phyloP scores from a whole-genome alignment of 2,888 invertebrate species.

The Drosophila mulleri region DNA sequence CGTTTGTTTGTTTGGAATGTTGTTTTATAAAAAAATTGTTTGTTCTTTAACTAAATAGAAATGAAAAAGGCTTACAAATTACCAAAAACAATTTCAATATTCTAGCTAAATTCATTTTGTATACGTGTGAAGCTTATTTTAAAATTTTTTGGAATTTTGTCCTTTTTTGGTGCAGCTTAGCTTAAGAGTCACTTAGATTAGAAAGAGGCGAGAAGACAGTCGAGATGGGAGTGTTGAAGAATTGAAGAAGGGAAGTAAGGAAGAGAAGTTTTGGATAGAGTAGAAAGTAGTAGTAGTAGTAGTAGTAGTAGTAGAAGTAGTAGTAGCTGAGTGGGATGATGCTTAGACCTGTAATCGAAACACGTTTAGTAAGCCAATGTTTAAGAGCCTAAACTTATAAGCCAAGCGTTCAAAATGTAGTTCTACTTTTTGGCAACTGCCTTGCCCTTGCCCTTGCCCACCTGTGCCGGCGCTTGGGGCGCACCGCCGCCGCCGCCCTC shows the following conservation, averaged over 20 bases:
- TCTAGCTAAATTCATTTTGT: conserved; percentile 72
- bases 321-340: conserved; percentile 50
- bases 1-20: conserved; percentile 33
- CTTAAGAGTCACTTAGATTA: conserved; percentile 46
- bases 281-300: conserved; percentile 30
- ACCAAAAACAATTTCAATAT: conserved; percentile 76
- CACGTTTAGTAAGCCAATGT: conserved; percentile 58
- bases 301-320: conserved; percentile 41
- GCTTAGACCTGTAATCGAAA: conserved; percentile 79
- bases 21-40: conserved; percentile 47
- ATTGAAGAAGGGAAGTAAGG: conserved; percentile 49
- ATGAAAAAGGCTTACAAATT: conserved; percentile 51
- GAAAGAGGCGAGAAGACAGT: conserved; percentile 61
- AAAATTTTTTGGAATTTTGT: not conserved
- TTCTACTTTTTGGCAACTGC: conserved; percentile 57
- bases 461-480: conserved; percentile 79
- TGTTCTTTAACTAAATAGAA: conserved; percentile 58
- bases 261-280: conserved; percentile 54
- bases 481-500: conserved; percentile 77
- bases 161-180: conserved; percentile 51
- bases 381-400: conserved; percentile 10
- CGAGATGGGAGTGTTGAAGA: conserved; percentile 57
- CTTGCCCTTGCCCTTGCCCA: conserved; percentile 78
- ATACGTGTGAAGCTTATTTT: conserved; percentile 68
- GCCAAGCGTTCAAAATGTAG: conserved; percentile 9